Base-by-base conservation (phyloP, 2,797 vertebrate species). In the Linurgus olivaceus region DNA sequence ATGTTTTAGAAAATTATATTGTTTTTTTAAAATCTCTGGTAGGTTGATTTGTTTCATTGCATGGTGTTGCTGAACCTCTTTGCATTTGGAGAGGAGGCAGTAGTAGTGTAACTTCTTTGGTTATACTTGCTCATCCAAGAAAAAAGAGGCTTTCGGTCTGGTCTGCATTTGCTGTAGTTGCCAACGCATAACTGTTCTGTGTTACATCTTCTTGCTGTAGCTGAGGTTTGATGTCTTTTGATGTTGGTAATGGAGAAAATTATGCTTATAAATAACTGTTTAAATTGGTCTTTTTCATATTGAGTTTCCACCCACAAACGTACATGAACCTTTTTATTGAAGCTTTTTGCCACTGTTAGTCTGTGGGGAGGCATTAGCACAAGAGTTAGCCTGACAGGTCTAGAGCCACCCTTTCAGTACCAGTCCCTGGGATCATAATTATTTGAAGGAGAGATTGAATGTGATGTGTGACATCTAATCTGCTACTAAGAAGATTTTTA, bases 201-300 rank as follows among this genome's bases (percentile, higher is more conserved):
- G 40, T 42, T 42, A 42, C 78, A 4, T 70, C 51, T 18, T 77
- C 37, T 87, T 86, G 61, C 66, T 72, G 68, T 40, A 42, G 40
- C 61, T 96, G 87, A 84, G 58, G 25, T 81, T 72, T 94, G 70
- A 76, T 76, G 38, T 42, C 21, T 86, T 81, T 86, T 90, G 73
- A 52, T 93, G n/a, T 86, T 78, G 42, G 21, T 71, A 71, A 67
- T 38, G 76, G 71, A 77, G 38, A 85, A 85, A 90, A 76, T 38
- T 75, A 40, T 66, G 50, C 66, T 88, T 90, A 52, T 68, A 70
- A 90, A 52, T 79, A 76, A 48, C 13, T 73, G 2, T 84, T 89
- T 48, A 55, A 78, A 47, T 61, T 86, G 29, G 28, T 86, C 38
- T 51, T 58, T 58, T 70, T 59, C 20, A 10, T 77, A 44, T 57